phyloP scores from a whole-genome alignment of 2,888 invertebrate species.

The Pelosia muscerda region DNA sequence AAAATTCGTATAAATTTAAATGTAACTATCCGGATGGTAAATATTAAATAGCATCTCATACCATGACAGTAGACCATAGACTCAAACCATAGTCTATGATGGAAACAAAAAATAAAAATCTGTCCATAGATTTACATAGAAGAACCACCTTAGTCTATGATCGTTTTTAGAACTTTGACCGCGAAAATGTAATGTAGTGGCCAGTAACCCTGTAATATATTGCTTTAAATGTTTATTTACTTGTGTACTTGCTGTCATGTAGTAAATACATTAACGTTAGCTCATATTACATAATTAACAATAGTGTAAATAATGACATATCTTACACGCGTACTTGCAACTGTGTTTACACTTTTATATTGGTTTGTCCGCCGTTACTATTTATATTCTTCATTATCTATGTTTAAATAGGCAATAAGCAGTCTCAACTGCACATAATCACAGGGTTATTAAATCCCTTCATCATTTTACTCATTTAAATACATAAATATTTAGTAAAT shows the following conservation, averaged over 20 bases:
- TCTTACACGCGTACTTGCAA: not conserved
- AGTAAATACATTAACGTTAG: constrained; percentile 3
- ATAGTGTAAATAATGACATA: not conserved
- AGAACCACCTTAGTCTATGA: not conserved
- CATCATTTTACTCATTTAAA: no score
- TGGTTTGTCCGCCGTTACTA: not conserved
- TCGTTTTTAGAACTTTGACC: not conserved
- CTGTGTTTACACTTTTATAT: not conserved
- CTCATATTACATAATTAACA: not conserved
- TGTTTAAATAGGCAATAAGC: not conserved
- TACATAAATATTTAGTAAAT: no score
- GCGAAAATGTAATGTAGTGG: constrained; percentile 1
- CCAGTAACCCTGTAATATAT: not conserved
- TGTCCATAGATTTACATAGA: no score
- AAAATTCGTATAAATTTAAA: no score
- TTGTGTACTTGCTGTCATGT: not conserved
- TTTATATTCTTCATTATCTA: not conserved
- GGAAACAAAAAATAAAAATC: no score
- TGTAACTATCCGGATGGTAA: not conserved
- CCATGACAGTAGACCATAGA: not conserved
- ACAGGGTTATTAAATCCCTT: no score
- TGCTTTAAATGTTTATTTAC: constrained; percentile 1
- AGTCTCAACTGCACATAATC: not conserved
- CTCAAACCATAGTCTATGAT: no score
- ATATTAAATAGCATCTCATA: not conserved